Conservation (phyloP, 2,113 vertebrate genomes). For the Hystrix brachyura region DNA sequence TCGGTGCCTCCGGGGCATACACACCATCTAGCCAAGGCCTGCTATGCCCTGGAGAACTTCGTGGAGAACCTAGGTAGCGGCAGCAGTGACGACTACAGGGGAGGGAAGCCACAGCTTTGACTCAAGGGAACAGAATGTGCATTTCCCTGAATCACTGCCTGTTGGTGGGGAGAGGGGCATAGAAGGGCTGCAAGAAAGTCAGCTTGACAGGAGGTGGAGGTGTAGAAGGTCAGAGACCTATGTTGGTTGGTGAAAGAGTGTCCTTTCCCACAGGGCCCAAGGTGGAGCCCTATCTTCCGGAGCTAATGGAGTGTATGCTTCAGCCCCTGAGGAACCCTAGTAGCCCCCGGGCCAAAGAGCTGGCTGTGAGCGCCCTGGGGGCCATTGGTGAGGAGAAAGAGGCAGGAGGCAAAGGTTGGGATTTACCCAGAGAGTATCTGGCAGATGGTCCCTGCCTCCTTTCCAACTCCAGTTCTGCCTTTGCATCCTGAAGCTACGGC, state of each 20-base stretch:
- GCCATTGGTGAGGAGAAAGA: conserved; percentile 90
- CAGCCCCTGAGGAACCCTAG: conserved; percentile 88
- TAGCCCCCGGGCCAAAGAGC: conserved; percentile 91
- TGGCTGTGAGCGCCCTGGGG: conserved; percentile 93
- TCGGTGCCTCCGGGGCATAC: conserved; percentile 89
- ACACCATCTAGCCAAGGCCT: conserved; percentile 93
- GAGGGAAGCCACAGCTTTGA: not conserved
- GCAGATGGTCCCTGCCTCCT: rapidly evolving
- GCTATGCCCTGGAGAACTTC: conserved; percentile 96
- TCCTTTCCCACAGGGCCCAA: conserved; percentile 87
- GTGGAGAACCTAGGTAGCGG: conserved; percentile 93
- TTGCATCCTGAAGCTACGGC: conserved; percentile 87
- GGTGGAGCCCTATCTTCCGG: conserved; percentile 93
- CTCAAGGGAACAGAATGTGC: not conserved
- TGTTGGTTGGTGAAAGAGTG: not conserved
- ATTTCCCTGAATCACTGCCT: not conserved
- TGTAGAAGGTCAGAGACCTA: not conserved
- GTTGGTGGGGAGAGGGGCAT: not conserved
- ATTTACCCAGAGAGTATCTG: not conserved
- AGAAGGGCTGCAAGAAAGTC: not conserved
- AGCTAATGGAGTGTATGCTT: conserved; percentile 94
- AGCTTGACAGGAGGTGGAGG: not conserved
- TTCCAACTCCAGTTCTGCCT: not conserved
- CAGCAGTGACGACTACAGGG: not conserved
- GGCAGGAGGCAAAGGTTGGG: not conserved